These are phyloP conservation scores for Misgurnus mizolepis DNA, from an alignment of 2,113 vertebrate species.

Conservation along the genomic window DNA sequence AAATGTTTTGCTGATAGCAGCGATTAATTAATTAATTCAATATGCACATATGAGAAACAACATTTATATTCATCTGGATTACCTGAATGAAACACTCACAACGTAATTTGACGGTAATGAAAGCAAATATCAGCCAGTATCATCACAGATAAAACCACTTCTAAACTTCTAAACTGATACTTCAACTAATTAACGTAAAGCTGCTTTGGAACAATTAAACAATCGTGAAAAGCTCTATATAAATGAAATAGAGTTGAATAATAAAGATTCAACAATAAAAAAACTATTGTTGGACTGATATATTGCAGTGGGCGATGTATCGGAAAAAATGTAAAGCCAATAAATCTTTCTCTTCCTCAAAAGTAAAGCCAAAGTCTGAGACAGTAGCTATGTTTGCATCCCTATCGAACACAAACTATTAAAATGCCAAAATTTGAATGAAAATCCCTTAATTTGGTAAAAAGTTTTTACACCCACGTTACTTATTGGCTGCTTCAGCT, in stretches of 20 bases:
- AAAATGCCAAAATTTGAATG: too few species aligned
- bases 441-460: too few species aligned
- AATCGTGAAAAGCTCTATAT: too few species aligned
- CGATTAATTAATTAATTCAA: neutral
- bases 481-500: too few species aligned
- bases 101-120: slow-evolving; percentile 13
- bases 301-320: too few species aligned
- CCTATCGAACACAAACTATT: too few species aligned
- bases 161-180: slow-evolving; percentile 39
- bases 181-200: neutral
- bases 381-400: too few species aligned
- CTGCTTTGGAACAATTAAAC: too few species aligned
- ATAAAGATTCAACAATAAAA: slow-evolving; percentile 47
- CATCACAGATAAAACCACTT: slow-evolving; percentile 2
- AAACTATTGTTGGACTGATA: slow-evolving; percentile 19
- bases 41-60: neutral
- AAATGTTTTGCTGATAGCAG: neutral
- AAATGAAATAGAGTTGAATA: slow-evolving; percentile 29
- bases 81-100: neutral
- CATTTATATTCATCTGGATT: slow-evolving; percentile 52
- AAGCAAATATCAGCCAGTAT: slow-evolving; percentile 30
- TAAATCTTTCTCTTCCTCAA: too few species aligned
- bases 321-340: too few species aligned
- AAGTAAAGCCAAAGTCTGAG: too few species aligned
- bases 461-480: too few species aligned